These are phyloP conservation scores for Thecophora atra DNA, from an alignment of 2,888 invertebrate genomes.

Conservation along the genomic window DNA sequence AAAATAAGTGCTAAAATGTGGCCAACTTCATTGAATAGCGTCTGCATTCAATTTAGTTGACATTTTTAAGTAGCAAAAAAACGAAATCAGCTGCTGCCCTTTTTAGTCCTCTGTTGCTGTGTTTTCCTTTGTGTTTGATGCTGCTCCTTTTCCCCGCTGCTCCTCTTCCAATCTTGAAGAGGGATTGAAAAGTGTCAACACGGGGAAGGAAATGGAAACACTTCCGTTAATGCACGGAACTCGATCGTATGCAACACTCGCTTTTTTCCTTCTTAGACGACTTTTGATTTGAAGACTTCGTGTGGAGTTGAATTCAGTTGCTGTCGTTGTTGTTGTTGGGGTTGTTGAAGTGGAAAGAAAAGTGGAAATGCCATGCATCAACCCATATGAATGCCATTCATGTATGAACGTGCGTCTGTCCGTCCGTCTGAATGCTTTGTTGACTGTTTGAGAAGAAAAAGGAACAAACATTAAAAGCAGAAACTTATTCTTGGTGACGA, in stretches of 20 bases:
- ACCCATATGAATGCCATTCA: too few species aligned
- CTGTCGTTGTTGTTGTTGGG: too few species aligned
- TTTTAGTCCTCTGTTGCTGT: not conserved
- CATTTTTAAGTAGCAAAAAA: conserved; percentile 28
- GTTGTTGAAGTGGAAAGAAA: too few species aligned
- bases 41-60: conserved; percentile 10
- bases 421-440: not conserved
- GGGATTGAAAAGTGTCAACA: conserved; percentile 57
- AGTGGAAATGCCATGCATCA: too few species aligned
- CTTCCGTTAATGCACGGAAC: conserved; percentile 15
- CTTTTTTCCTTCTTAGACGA: conserved; percentile 2
- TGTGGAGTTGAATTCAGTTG: not conserved
- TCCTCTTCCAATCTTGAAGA: not conserved
- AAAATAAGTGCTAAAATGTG: conserved; percentile 20
- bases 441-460: not conserved
- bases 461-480: not conserved
- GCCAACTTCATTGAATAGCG: not conserved
- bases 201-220: conserved; percentile 56
- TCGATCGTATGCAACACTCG: not conserved
- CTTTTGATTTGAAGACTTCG: conserved; percentile 18
- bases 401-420: too few species aligned
- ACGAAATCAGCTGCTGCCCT: conserved; percentile 41
- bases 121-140: not conserved
- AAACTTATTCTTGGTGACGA: conserved; percentile 5
- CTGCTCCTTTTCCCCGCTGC: not conserved